Base-by-base conservation (phyloP, 2,797 vertebrate genomes). In the Naso thynnoides region DNA sequence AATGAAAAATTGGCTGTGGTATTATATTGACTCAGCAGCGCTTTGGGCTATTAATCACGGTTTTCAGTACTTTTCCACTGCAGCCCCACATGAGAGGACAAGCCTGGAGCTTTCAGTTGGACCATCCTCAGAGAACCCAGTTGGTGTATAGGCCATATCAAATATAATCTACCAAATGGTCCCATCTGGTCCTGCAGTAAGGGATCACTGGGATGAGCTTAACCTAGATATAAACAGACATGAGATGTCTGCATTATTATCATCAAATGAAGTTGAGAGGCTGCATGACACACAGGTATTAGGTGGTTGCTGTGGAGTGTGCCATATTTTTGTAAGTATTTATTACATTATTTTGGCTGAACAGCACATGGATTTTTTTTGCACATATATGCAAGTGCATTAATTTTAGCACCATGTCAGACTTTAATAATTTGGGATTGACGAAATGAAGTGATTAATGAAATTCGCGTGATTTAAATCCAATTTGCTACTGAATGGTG, bases 91-190 rank as follows among this genome's bases (percentile, higher is more conserved):
- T 19, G 9, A 49, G 21, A 83, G 50, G 44, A 73, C 18, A 41
- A 42, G 66, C 70, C 50, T 4, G 24, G 58, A 68, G 65, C 61
- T 68, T 65, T 26, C 36, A 63, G 27, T 70, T 82, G 83, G 79
- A 78, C 47, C 70, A 29, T 77, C 41, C 54, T 82, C 76, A 85
- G 68, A 79, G 61, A 82, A 21, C 54, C 53, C 81, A 84, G 75
- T 85, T 83, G 82, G 84, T 82, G 79, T 75, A 77, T 70, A 47
- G 59, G 67, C 72, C 77, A 81, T 78, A 79, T 82, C 83, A 82
- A 58, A 76, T 73, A 78, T 78, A 71, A 85, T 88, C 84, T 84
- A 81, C 85, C 83, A 83, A 82, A 82, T 71, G 75, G 70, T 81
- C 57, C 83, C 85, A 86, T 86, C 85, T 89, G 89, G 52, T 85